Evolutionary conservation across 2,113 vertebrate genomes (phyloP).

Genomic region (Odobenus rosmarus): DNA sequence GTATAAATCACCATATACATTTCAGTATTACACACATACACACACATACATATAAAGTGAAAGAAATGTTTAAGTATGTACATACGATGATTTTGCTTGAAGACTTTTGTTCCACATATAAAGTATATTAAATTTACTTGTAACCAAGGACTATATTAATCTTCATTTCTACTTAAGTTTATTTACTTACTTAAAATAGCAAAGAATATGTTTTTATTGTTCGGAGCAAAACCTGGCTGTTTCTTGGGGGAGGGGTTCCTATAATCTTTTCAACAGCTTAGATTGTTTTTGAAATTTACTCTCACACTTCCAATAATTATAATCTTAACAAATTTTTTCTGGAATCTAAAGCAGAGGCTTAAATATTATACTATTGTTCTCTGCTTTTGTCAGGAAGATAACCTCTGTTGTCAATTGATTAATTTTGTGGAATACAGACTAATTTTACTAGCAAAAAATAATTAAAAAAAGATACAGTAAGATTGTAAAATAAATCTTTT

Average conservation of each 20-base stretch:
- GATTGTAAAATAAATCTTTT: not conserved
- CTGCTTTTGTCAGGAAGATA: not conserved
- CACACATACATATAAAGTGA: not conserved
- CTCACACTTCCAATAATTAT: not conserved
- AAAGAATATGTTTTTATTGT: not conserved
- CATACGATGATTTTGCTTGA: not conserved
- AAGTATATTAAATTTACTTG: not conserved
- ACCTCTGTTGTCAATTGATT: not conserved
- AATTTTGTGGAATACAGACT: not conserved
- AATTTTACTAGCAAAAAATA: not conserved
- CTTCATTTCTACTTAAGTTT: not conserved
- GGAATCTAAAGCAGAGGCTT: not conserved
- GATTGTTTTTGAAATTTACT: not conserved
- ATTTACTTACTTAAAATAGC: not conserved
- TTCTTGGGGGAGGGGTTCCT: not conserved
- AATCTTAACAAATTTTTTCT: not conserved
- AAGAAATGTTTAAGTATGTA: not conserved
- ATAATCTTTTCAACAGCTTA: not conserved
- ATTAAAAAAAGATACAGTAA: not conserved
- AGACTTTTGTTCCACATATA: not conserved
- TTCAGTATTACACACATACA: not conserved
- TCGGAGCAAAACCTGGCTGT: not conserved
- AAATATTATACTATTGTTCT: not conserved
- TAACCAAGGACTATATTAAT: not conserved
- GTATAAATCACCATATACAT: not conserved